These are phyloP conservation scores for Anguilla pacifica DNA, from an alignment of 2,797 vertebrate species.

Conservation along the genomic window DNA sequence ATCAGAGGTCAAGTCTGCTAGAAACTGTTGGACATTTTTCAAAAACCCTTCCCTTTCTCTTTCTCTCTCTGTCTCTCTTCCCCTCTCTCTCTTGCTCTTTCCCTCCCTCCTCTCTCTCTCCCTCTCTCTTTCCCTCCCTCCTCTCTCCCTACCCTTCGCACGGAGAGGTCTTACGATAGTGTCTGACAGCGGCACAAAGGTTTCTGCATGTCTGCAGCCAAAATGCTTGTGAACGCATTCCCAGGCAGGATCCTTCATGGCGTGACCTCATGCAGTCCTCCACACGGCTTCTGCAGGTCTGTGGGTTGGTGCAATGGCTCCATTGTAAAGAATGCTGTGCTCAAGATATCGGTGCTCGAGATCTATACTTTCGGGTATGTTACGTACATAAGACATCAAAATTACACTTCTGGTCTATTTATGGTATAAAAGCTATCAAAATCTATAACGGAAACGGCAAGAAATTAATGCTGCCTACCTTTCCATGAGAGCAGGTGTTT, in stretches of 20 bases:
- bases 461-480: too few relatives aligned
- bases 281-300: neutral
- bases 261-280: neutral
- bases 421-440: neutral
- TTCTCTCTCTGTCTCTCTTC: constrained; percentile 30
- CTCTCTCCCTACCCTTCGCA: constrained; percentile 5
- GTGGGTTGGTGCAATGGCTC: neutral
- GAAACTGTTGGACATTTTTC: constrained; percentile 31
- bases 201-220: neutral
- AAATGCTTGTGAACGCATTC: neutral
- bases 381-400: neutral
- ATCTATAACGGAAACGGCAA: neutral
- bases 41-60: constrained; percentile 24
- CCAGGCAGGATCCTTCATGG: neutral
- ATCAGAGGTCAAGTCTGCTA: constrained; percentile 52
- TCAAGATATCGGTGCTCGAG: neutral
- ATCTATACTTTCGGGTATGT: neutral
- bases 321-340: neutral
- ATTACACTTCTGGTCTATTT: neutral
- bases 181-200: neutral
- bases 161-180: neutral
- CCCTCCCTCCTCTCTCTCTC: constrained; percentile 6
- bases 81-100: constrained; percentile 22
- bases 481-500: too few relatives aligned
- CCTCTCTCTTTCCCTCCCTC: constrained; percentile 27